These are phyloP conservation scores for Aeoliscus strigatus DNA, from an alignment of 2,797 vertebrate genomes.

Conservation along the genomic window DNA sequence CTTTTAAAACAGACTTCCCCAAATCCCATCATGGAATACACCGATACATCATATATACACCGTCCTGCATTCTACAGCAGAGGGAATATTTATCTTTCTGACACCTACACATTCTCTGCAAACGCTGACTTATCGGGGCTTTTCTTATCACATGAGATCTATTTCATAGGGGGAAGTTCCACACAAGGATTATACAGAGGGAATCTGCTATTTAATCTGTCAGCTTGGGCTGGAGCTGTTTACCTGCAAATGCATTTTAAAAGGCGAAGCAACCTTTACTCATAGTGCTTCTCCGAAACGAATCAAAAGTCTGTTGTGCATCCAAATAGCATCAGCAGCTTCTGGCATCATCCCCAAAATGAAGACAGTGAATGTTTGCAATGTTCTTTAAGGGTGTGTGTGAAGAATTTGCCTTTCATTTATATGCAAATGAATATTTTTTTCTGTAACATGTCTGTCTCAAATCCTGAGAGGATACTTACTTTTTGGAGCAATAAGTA, in stretches of 20 bases:
- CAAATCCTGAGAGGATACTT: too few relatives aligned
- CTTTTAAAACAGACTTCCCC: conserved; percentile 1
- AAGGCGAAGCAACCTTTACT: too few relatives aligned
- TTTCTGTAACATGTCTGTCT: too few relatives aligned
- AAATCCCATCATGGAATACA: too few relatives aligned
- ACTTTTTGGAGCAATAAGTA: too few relatives aligned
- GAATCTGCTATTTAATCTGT: too few relatives aligned
- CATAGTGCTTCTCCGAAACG: conserved; percentile 6
- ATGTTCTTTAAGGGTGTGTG: too few relatives aligned
- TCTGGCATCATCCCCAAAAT: conserved; percentile 2
- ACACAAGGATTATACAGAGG: not conserved
- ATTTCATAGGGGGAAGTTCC: not conserved
- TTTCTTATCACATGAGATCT: not conserved
- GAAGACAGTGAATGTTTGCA: not conserved
- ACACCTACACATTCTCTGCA: conserved; percentile 13
- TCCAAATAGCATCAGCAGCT: conserved; percentile 1
- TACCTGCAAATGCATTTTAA: too few relatives aligned
- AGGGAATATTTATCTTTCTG: conserved; percentile 23
- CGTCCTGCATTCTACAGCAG: not conserved
- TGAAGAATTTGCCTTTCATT: too few relatives aligned
- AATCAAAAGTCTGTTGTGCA: conserved; percentile 23
- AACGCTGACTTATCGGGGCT: conserved; percentile 6
- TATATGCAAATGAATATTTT: too few relatives aligned
- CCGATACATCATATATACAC: too few relatives aligned
- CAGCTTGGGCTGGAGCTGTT: not conserved